Percentiles rank a stretch among this genome's conserved stretches.
Evolutionary conservation across 2,888 invertebrate genomes (phyloP).

Genomic region (Caenorhabditis sp.): DNA sequence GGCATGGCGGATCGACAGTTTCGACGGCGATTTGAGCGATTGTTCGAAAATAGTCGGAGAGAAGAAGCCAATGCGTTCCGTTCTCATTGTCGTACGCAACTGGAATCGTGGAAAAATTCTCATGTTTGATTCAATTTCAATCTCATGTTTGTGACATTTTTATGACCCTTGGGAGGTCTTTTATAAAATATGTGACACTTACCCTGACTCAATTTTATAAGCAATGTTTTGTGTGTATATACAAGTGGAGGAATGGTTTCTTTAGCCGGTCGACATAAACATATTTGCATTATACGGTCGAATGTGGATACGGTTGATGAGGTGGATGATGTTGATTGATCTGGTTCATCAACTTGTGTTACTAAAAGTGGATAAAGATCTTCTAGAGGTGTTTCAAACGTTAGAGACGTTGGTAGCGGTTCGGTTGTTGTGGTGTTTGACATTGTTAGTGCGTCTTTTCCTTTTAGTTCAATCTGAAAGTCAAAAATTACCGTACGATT

Average conservation of each 20-base stretch:
- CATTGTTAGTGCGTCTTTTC: slow-evolving; percentile 25
- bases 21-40: slow-evolving; percentile 10
- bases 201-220: slow-evolving; percentile 18
- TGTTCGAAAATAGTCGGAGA: slow-evolving; percentile 31
- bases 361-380: slow-evolving; percentile 22
- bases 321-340: background rate
- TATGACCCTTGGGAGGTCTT: background rate
- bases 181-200: too few species aligned
- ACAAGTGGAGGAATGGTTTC: slow-evolving; percentile 10
- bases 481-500: background rate
- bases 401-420: slow-evolving; percentile 11
- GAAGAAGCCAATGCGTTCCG: slow-evolving; percentile 44
- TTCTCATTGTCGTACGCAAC: slow-evolving; percentile 22
- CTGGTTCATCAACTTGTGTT: background rate
- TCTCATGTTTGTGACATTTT: background rate
- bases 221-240: slow-evolving; percentile 26
- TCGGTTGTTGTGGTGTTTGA: slow-evolving; percentile 17
- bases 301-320: slow-evolving; percentile 7
- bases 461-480: slow-evolving; percentile 40
- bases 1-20: background rate
- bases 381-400: slow-evolving; percentile 16
- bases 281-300: slow-evolving; percentile 29
- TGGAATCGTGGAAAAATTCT: too few species aligned
- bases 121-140: too few species aligned
- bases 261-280: slow-evolving; percentile 30